A percentile compares a stretch with the other conserved stretches of the same genome.
phyloP scores from a whole-genome alignment of 2,888 invertebrate genomes.

The Oxytorus armatus region DNA sequence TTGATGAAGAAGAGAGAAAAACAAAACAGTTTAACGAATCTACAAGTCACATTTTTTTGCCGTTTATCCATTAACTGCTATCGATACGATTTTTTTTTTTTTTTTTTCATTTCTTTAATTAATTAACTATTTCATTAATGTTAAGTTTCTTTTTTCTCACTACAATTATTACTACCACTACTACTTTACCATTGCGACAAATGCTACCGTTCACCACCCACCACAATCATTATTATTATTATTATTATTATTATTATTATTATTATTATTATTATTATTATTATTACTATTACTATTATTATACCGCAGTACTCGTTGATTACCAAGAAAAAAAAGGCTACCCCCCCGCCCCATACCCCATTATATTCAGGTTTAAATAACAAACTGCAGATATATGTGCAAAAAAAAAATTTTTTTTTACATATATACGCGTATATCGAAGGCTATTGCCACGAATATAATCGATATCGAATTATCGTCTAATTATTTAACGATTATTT shows the following conservation, averaged over 20 bases:
- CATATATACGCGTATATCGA: conserved; percentile 38
- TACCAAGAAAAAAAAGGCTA: conserved; percentile 57
- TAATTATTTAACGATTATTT: conserved; percentile 73
- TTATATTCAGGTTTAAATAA: conserved; percentile 58
- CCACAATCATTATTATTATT: conserved; percentile 43
- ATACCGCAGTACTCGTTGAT: conserved; percentile 52
- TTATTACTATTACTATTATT: conserved; percentile 43
- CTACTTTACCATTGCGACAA: conserved; percentile 44
- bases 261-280: conserved; percentile 55
- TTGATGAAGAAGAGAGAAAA: not conserved
- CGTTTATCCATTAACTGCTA: conserved; percentile 47
- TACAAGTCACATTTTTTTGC: conserved; percentile 45
- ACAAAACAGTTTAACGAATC: conserved; percentile 11
- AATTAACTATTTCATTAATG: conserved; percentile 32
- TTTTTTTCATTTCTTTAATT: conserved; percentile 31
- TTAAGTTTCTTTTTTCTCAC: conserved; percentile 39
- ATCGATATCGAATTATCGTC: conserved; percentile 66
- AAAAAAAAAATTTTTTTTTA: conserved; percentile 7
- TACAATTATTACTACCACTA: conserved; percentile 22
- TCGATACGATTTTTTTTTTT: conserved; percentile 19
- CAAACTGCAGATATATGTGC: conserved; percentile 18
- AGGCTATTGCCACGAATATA: conserved; percentile 65
- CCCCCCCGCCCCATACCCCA: conserved; percentile 34
- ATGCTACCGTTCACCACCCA: conserved; percentile 46
- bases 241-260: conserved; percentile 58